Percentiles rank a stretch among this genome's conserved stretches.
phyloP scores from a whole-genome alignment of 2,113 vertebrate species.

The Perccottus glenii region DNA sequence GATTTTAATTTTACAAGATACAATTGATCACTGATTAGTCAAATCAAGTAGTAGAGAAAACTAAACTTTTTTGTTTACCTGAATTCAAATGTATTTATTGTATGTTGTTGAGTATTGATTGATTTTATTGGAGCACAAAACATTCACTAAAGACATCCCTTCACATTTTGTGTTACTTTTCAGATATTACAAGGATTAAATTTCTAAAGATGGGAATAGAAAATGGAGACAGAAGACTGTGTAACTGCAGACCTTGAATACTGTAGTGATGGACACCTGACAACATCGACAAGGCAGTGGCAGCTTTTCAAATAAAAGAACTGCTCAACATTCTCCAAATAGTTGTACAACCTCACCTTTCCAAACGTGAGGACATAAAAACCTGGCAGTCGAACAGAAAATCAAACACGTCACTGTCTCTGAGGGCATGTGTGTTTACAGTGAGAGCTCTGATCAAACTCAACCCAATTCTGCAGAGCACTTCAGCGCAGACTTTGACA shows the following conservation, averaged over 20 bases:
- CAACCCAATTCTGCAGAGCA: conserved; percentile 15
- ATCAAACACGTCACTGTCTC: not conserved
- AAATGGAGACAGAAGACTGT: not conserved
- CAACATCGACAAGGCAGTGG: not conserved
- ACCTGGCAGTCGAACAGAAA: conserved; percentile 2
- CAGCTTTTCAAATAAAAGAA: not conserved
- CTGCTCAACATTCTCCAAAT: not conserved
- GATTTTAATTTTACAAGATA: no score
- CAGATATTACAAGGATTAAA: not conserved
- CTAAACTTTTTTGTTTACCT: no score
- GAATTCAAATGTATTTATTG: no score
- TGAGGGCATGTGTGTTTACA: not conserved
- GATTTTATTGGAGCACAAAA: no score
- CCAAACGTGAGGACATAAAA: not conserved
- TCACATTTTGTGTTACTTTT: not conserved
- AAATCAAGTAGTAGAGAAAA: no score
- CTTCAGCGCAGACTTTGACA: conserved; percentile 27
- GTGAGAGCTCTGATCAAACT: conserved; percentile 34
- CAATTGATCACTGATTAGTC: no score
- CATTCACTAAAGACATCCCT: no score
- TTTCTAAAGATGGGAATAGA: not conserved
- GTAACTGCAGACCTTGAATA: not conserved
- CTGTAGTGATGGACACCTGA: not conserved
- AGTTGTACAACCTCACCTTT: conserved; percentile 4
- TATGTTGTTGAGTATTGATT: no score